A percentile compares a stretch with the other conserved stretches of the same genome.
These are phyloP conservation scores for Triplophysa bombifrons DNA, from an alignment of 2,797 vertebrate species.

Conservation along the genomic window DNA sequence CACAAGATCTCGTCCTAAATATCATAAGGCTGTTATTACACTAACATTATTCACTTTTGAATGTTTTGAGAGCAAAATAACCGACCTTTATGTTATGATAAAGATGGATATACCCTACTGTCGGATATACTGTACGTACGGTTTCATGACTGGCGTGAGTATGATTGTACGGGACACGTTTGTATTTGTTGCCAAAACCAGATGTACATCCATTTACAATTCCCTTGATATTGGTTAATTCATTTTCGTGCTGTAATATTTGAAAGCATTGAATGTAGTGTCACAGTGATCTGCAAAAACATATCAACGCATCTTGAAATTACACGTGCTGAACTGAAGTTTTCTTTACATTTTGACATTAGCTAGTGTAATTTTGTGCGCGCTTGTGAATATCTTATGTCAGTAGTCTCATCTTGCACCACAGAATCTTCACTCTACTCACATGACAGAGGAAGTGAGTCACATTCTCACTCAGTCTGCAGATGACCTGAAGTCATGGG, in stretches of 20 bases:
- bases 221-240: no score
- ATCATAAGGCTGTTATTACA: constrained; percentile 32
- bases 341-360: constrained; percentile 7
- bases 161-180: background rate
- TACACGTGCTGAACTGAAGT: no score
- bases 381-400: background rate
- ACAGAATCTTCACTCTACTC: constrained; percentile 34
- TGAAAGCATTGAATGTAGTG: background rate
- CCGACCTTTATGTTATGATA: background rate
- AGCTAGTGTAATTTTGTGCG: background rate
- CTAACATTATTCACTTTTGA: background rate
- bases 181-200: background rate
- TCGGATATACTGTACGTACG: background rate
- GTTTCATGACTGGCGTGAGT: background rate
- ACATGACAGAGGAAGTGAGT: constrained; percentile 60
- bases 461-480: constrained; percentile 43
- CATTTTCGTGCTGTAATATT: no score
- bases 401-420: constrained; percentile 31
- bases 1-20: constrained; percentile 13
- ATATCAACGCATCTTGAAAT: background rate
- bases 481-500: constrained; percentile 49
- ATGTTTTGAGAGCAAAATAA: no score
- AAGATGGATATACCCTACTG: background rate
- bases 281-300: background rate
- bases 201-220: background rate